phyloP scores from a whole-genome alignment of 2,797 vertebrate genomes.

The Echeneis naucrates region DNA sequence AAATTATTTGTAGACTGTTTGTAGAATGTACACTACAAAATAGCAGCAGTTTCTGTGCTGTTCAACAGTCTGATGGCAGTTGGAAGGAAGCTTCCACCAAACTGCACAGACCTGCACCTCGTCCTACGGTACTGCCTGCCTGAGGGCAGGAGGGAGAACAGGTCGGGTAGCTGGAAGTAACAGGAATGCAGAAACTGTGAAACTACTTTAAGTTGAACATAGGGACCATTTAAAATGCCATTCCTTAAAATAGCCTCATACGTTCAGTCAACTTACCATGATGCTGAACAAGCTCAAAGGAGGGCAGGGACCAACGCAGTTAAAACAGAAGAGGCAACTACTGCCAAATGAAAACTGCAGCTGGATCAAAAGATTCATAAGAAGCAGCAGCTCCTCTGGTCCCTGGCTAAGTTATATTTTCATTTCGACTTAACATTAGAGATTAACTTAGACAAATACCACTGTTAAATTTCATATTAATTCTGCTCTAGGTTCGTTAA shows the following conservation, averaged over 20 bases:
- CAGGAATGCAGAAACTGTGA: neutral
- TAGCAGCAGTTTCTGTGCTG: too few species aligned
- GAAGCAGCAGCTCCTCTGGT: slow-evolving; percentile 23
- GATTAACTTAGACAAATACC: slow-evolving; percentile 14
- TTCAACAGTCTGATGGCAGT: too few species aligned
- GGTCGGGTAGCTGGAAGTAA: neutral
- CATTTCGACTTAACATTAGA: slow-evolving; percentile 2
- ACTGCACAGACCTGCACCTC: too few species aligned
- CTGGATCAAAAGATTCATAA: slow-evolving; percentile 5
- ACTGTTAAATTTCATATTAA: slow-evolving; percentile 8
- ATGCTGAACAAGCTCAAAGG: slow-evolving; percentile 19
- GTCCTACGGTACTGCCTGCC: too few species aligned
- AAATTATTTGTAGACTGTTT: too few species aligned
- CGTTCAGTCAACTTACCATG: slow-evolving; percentile 24
- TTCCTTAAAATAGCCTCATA: slow-evolving; percentile 32
- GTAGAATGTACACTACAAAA: too few species aligned
- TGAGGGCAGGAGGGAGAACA: too few species aligned
- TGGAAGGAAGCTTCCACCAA: too few species aligned
- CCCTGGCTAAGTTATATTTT: slow-evolving; percentile 2
- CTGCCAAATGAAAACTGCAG: slow-evolving; percentile 13
- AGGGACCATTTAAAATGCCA: slow-evolving; percentile 33
- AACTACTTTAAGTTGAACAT: slow-evolving; percentile 23
- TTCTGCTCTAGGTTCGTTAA: slow-evolving; percentile 4
- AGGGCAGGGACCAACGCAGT: slow-evolving; percentile 20
- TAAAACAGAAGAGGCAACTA: slow-evolving; percentile 33